Base-by-base conservation (phyloP, 2,113 vertebrate genomes). In the Lycaon pictus region DNA sequence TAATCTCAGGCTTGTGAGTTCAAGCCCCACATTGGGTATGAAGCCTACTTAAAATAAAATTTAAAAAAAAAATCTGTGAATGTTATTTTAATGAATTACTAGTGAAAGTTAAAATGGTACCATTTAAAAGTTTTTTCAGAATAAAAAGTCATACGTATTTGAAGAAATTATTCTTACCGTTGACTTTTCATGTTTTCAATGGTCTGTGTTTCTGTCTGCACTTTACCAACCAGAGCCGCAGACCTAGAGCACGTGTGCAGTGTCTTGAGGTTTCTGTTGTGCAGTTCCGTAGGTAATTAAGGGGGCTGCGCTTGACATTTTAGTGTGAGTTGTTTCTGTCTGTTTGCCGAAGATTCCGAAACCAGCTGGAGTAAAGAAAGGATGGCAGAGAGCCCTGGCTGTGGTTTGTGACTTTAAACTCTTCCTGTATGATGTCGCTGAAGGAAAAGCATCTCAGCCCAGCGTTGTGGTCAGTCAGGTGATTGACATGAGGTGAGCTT, bases 401-500 rank as follows among this genome's bases (percentile, higher is more conserved):
- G 99, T 99, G 53, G 99, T 99, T 43, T 99, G 99, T 90, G 99
- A 99, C 98, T 99, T 99, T 98, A 99, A 99, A 93, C 98, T 99
- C 37, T 99, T 99, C 98, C 99, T 99, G 1, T 99, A 99, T 8
- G 99, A 99, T 77, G 98, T 99, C 94, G 99, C 99, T 58, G 99
- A 99, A 98, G 99, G 99, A 94, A 99, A 99, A 98, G 96, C 99
- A 1, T 99, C 99, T 2, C 99, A 99, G 94, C 99, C 99, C 43
- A 99, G 99, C 16, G 99, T 99, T 15, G 62, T 99, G 22, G 99
- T 99, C 98, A 99, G 99, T 98, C 99, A 99, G 97, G 99, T 99
- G 98, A 99, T 99, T 93, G 99, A 99, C 97, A 99, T 99, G 99
- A 99, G 99, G 99, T 99, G 97, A 98, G 99, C 20, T 77, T 95